Evolutionary conservation across 1,140 invertebrate genomes (phyloP), one percentile per base, ranked within the genome.

Genomic region (Trachymyrmex cornetzi): DNA sequence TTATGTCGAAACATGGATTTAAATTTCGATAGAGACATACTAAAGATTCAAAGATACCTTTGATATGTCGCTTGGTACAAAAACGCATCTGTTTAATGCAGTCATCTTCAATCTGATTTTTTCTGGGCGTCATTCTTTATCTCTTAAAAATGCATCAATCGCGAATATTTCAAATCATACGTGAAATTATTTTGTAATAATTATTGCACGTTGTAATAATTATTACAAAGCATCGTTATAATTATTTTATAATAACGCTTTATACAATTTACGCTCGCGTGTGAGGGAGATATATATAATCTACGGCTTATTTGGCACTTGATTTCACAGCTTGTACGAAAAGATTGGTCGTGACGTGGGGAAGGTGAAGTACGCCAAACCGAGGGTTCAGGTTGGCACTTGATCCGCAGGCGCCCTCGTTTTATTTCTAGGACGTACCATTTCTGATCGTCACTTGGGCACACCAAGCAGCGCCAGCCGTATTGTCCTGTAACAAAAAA

Each of bases 371-470:
- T 57, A 77, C 63, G 50, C 16, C 34, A 61, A 86, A 38, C 27
- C 59, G 61, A 55, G 50, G 34, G 22, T 55, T 48, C 12, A 48
- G 77, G 50, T 34, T 63, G 57, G 69, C 57, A 82, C 44, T 77
- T 55, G 59, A 77, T 57, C 66, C 61, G 84, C 59, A 79, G 84
- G 85, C 79, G 85, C 69, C 77, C 85, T 89, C 72, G 77, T 85
- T 85, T 44, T 69, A 53, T 61, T 80, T 77, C 48, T 66, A 91
- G 90, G 92, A 93, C 92, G 92, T 92, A 92, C 92, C 92, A 92
- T 92, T 91, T 92, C 94, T 94, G 94, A 92, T 93, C 93, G 91
- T 92, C 91, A 93, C 94, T 94, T 94, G 93, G 93, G 82, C 87
- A 89, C 69, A 92, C 93, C 93, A 94, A 94, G 94, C 90, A 94